Evolutionary conservation across 2,113 vertebrate genomes (phyloP).

Genomic region (Octodon degus): DNA sequence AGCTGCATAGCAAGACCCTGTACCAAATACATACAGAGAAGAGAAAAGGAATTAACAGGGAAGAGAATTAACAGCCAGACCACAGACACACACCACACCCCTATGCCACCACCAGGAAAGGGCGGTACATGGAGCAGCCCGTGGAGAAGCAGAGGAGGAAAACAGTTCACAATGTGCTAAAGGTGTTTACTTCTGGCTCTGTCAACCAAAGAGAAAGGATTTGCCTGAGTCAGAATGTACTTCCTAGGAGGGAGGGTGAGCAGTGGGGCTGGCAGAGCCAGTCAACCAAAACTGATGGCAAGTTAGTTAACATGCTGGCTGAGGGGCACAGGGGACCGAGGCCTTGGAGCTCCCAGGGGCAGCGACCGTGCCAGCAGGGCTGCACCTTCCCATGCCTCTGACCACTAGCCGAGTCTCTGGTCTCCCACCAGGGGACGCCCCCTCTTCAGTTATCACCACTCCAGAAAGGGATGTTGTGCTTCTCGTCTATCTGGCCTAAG

Average conservation of each 20-base stretch:
- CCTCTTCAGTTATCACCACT: fast-evolving
- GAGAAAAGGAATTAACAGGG: slow-evolving; percentile 44
- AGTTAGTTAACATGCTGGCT: slow-evolving; percentile 30
- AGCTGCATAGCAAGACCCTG: too few species aligned
- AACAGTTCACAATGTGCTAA: slow-evolving; percentile 54
- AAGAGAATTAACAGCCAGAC: neutral
- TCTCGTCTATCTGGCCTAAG: neutral
- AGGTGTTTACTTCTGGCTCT: slow-evolving; percentile 76
- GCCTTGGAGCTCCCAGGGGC: neutral
- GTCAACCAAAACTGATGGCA: slow-evolving; percentile 66
- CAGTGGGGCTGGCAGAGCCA: slow-evolving; percentile 40
- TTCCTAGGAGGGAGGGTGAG: slow-evolving; percentile 56
- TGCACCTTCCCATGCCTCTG: neutral
- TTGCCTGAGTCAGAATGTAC: slow-evolving; percentile 70
- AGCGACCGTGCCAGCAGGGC: too few species aligned
- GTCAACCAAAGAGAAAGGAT: slow-evolving; percentile 71
- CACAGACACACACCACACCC: neutral
- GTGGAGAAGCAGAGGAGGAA: slow-evolving; percentile 70
- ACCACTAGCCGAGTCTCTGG: too few species aligned
- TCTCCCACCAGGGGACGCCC: neutral
- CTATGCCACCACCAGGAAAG: slow-evolving; percentile 27
- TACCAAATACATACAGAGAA: too few species aligned
- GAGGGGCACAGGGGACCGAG: neutral
- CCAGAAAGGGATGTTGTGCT: neutral
- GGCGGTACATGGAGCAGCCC: neutral